A percentile compares a stretch with the other conserved stretches of the same genome.
phyloP scores from a whole-genome alignment of 1,140 invertebrate genomes.

The Trissolcus basalis region DNA sequence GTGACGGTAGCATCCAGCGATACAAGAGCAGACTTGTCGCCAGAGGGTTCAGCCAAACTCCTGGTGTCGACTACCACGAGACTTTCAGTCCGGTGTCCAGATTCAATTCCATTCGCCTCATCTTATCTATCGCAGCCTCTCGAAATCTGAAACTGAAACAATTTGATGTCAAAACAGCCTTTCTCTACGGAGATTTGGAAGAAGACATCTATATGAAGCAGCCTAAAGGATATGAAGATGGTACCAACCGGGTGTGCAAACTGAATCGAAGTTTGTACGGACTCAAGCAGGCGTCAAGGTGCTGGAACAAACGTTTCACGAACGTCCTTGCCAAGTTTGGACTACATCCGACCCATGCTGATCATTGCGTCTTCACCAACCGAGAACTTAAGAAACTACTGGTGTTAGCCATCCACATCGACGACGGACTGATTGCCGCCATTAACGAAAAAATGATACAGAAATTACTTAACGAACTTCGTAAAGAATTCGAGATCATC shows the following conservation, averaged over 20 bases:
- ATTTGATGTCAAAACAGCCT: conserved; percentile 1
- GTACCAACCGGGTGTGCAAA: conserved; percentile 9
- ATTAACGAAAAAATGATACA: too few species aligned
- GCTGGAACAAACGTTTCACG: conserved; percentile 8
- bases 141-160: conserved; percentile 8
- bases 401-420: conserved; percentile 8
- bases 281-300: conserved; percentile 13
- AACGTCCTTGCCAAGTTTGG: too few species aligned
- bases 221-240: conserved; percentile 11
- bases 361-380: too few species aligned
- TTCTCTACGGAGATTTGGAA: conserved; percentile 1
- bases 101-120: conserved; percentile 13
- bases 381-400: background rate
- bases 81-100: conserved; percentile 22
- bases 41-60: conserved; percentile 10
- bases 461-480: background rate
- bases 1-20: background rate
- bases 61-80: conserved; percentile 15
- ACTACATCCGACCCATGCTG: too few species aligned
- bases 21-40: conserved; percentile 8
- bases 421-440: conserved; percentile 13
- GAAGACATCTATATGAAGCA: conserved; percentile 16
- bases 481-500: conserved; percentile 38
- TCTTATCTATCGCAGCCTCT: conserved; percentile 23
- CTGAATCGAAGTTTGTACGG: conserved; percentile 21